A percentile compares a stretch with the other conserved stretches of the same genome.
These are phyloP conservation scores for Pseudoips prasinana DNA, from an alignment of 2,888 invertebrate species.

Conservation along the genomic window DNA sequence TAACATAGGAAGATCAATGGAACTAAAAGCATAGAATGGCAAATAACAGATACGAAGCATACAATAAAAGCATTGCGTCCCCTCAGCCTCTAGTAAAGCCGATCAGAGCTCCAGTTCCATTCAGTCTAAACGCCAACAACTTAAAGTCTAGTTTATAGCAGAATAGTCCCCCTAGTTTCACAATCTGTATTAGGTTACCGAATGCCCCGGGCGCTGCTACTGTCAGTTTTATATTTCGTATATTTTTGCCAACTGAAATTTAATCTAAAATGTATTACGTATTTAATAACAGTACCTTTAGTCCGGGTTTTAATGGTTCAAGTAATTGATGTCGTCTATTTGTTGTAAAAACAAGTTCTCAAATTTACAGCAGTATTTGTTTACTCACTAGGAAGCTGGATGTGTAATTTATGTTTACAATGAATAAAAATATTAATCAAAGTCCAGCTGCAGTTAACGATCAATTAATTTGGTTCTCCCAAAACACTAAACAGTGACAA, in stretches of 20 bases:
- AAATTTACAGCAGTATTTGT: no score
- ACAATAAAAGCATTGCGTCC: conserved; percentile 47
- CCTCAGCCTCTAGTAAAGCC: conserved; percentile 40
- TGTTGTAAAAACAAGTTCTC: no score
- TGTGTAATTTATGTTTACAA: no score
- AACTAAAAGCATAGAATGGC: conserved; percentile 19
- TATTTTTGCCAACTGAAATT: conserved; percentile 47
- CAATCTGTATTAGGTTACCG: conserved; percentile 54
- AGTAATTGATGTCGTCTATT: no score
- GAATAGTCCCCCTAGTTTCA: conserved; percentile 32
- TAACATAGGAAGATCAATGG: no score
- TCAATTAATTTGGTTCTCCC: conserved; percentile 17
- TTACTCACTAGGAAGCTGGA: no score
- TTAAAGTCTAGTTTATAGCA: conserved; percentile 52
- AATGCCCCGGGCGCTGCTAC: conserved; percentile 46
- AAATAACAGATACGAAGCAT: conserved; percentile 31
- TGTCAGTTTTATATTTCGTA: conserved; percentile 40
- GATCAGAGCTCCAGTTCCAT: conserved; percentile 37
- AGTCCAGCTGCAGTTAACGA: conserved; percentile 12
- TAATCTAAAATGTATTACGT: conserved; percentile 48
- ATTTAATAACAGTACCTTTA: no score
- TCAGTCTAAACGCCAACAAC: conserved; percentile 43
- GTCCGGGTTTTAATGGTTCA: no score
- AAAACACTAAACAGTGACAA: conserved; percentile 1
- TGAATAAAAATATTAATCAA: conserved; percentile 13